A percentile compares a stretch with the other conserved stretches of the same genome.
phyloP scores from a whole-genome alignment of 1,140 invertebrate species.

The Harlomillsia oculata region DNA sequence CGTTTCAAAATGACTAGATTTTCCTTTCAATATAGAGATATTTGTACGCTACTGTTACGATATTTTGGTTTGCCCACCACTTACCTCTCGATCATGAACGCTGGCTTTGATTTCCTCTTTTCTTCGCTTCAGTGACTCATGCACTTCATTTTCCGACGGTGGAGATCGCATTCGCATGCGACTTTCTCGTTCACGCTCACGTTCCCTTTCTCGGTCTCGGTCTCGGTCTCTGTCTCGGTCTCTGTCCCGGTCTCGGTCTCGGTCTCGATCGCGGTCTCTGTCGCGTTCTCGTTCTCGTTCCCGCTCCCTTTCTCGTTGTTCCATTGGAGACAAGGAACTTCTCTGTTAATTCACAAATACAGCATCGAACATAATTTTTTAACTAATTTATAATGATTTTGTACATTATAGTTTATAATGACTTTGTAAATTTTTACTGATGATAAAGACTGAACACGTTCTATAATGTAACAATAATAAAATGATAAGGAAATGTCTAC shows the following conservation, averaged over 20 bases:
- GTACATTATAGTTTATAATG: background rate
- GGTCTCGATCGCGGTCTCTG: conserved; percentile 25
- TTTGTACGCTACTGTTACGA: too few relatives aligned
- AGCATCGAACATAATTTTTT: too few relatives aligned
- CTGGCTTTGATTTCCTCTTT: conserved; percentile 59
- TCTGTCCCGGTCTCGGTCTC: too few relatives aligned
- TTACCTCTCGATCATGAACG: conserved; percentile 32
- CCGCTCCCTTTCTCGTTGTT: conserved; percentile 42
- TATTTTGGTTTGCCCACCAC: too few relatives aligned
- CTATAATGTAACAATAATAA: too few relatives aligned
- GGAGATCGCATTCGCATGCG: conserved; percentile 37
- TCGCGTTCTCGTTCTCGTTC: conserved; percentile 55
- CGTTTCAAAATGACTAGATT: too few relatives aligned
- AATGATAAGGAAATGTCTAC: too few relatives aligned
- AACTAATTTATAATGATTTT: too few relatives aligned
- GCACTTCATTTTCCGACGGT: conserved; percentile 51
- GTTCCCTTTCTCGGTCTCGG: conserved; percentile 54
- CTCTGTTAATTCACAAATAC: conserved; percentile 48
- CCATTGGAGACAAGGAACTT: conserved; percentile 80
- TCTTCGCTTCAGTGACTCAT: conserved; percentile 52
- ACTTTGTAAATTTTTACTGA: conserved; percentile 2
- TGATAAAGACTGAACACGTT: conserved; percentile 9
- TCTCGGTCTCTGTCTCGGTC: conserved; percentile 35
- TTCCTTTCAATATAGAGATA: too few relatives aligned
- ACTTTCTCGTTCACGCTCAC: conserved; percentile 28